Evolutionary conservation across 1,140 invertebrate genomes (phyloP), one percentile per base, ranked within the genome.

Genomic region (Temnothorax curvispinosus): DNA sequence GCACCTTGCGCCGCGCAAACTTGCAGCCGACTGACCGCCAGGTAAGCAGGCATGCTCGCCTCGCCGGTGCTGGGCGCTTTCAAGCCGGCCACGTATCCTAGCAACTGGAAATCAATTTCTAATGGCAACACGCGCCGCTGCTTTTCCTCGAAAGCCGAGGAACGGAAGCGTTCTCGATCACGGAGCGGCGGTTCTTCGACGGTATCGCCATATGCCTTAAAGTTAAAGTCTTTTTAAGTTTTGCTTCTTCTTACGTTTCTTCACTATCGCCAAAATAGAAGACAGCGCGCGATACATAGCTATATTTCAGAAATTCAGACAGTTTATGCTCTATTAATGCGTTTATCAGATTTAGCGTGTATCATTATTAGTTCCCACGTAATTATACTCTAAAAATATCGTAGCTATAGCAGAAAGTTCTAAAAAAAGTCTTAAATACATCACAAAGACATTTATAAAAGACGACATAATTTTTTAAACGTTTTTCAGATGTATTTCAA

Each of bases 71-170:
- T 92, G 60, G 82, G 88, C 84, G 88, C 90, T 91, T 92, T 92
- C 67, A 88, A 91, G 88, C 71, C 84, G 86, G 32, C 76, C 47
- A 86, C 84, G 93, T 94, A 93, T 90, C 93, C 80, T 81, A 85
- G 93, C 92, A 93, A 94, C 93, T 91, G 81, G 91, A 92, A 92
- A 92, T 92, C 92, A 92, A 92, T 92, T 91, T 88, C 89, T 69
- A 92, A 91, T 84, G 77, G 84, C 85, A 91, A 90, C 88, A 69
- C 69, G 60, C 85, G 67, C 62, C 38, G 64, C 54, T 87, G 72
- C 38, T 27, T 72, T 80, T 64, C 54, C 18, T n/a, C 71, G 78
- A 21, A 85, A 21, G 38, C 65, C 52, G 18, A 54, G 9, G 85
- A 91, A 91, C 64, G 62, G 38, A 64, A 82, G 38, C 88, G 80